Evolutionary conservation across 2,888 invertebrate species (phyloP).

Genomic region (Mesodorylaimus sp.): DNA sequence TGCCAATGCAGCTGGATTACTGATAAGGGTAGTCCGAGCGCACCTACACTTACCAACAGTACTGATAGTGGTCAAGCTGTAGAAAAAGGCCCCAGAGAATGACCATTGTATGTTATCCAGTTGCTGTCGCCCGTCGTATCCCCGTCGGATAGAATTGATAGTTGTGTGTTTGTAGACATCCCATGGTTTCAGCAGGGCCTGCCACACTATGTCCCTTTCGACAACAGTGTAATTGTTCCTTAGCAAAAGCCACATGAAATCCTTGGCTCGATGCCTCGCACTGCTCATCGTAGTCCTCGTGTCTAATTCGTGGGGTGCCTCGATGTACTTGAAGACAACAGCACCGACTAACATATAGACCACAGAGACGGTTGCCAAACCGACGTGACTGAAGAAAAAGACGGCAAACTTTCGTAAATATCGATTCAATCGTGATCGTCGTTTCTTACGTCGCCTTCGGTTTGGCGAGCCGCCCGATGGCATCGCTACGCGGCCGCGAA

Average conservation of each 20-base stretch:
- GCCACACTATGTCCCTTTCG: no score
- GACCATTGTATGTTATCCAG: slow-evolving; percentile 52
- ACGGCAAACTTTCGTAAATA: slow-evolving; percentile 29
- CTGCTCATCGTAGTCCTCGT: slow-evolving; percentile 17
- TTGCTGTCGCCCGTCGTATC: slow-evolving; percentile 47
- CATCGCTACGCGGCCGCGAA: no score
- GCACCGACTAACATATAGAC: slow-evolving; percentile 26
- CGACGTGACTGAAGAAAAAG: slow-evolving; percentile 29
- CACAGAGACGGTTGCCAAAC: slow-evolving; percentile 23
- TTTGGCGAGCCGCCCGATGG: no score
- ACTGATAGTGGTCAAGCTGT: slow-evolving; percentile 80
- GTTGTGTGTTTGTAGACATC: slow-evolving; percentile 55
- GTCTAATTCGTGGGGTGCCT: slow-evolving; percentile 25
- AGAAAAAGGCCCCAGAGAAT: slow-evolving; percentile 74
- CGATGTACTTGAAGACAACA: slow-evolving; percentile 28
- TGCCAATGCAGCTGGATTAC: no score
- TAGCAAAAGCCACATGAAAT: slow-evolving; percentile 27
- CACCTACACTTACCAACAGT: slow-evolving; percentile 53
- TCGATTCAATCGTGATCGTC: slow-evolving; percentile 26
- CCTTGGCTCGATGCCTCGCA: slow-evolving; percentile 19
- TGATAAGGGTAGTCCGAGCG: no score
- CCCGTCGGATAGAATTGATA: slow-evolving; percentile 41
- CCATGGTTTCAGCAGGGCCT: no score
- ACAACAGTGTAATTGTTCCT: no score
- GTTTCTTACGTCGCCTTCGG: slow-evolving; percentile 13